Evolutionary conservation across 2,888 invertebrate species (phyloP).

Genomic region (Machimus rusticus): DNA sequence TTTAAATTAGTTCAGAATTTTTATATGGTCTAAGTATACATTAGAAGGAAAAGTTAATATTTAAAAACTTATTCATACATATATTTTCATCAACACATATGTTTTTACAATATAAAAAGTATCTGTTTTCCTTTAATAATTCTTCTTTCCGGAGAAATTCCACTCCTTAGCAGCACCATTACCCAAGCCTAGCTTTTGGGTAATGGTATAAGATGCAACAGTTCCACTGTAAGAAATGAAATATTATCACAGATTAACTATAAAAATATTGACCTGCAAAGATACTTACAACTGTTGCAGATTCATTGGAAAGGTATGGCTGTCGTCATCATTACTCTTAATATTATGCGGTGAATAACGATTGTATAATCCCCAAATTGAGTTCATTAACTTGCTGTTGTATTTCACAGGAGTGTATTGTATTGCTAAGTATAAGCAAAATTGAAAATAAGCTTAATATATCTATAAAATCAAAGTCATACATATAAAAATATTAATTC

Average conservation of each 20-base stretch:
- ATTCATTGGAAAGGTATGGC: constrained; percentile 46
- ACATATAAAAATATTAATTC: not conserved
- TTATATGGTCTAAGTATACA: no score
- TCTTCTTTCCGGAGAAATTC: constrained; percentile 46
- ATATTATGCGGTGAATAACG: constrained; percentile 88
- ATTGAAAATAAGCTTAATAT: not conserved
- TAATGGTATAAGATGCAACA: constrained; percentile 55
- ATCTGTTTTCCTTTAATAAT: not conserved
- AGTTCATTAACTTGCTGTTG: constrained; percentile 87
- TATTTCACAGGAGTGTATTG: constrained; percentile 78
- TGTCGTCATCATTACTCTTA: constrained; percentile 74
- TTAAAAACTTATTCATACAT: not conserved
- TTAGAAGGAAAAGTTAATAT: not conserved
- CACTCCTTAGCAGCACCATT: constrained; percentile 52
- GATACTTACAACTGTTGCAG: constrained; percentile 56
- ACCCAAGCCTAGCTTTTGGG: constrained; percentile 52
- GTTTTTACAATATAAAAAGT: not conserved
- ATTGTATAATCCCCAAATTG: constrained; percentile 91
- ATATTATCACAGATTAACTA: not conserved
- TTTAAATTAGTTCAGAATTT: no score
- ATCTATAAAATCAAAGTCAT: not conserved
- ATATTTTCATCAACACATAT: not conserved
- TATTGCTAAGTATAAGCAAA: constrained; percentile 63
- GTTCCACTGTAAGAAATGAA: constrained; percentile 50
- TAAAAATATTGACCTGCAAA: not conserved